phyloP scores from a whole-genome alignment of 2,113 vertebrate genomes.

The Ceyx cyanopectus region DNA sequence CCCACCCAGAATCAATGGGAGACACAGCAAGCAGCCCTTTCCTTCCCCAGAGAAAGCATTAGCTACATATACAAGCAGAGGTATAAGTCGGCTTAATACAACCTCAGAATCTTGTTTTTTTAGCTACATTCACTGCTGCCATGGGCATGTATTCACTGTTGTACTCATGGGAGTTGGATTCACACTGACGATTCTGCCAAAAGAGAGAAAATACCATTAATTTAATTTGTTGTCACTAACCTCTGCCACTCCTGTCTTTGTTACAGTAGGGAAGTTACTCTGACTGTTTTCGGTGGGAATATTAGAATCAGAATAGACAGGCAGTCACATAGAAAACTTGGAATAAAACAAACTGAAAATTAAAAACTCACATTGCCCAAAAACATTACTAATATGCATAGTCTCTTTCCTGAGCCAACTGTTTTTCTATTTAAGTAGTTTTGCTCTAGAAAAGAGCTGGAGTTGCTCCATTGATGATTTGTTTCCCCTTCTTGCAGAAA shows the following conservation, averaged over 20 bases:
- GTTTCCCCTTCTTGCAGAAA: constrained; percentile 18
- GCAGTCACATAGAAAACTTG: not conserved
- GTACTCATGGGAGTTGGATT: constrained; percentile 65
- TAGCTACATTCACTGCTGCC: constrained; percentile 79
- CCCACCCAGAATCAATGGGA: not conserved
- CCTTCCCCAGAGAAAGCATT: not conserved
- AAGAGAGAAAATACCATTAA: constrained; percentile 34
- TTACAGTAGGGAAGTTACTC: not conserved
- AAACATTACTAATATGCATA: not conserved
- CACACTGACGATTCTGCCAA: constrained; percentile 60
- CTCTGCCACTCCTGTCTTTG: not conserved
- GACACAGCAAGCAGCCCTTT: not conserved
- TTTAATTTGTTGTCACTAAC: not conserved
- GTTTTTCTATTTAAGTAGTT: not conserved
- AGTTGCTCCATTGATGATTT: constrained; percentile 25
- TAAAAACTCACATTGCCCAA: not conserved
- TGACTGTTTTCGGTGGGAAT: not conserved
- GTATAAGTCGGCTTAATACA: not conserved
- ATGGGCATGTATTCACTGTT: constrained; percentile 85
- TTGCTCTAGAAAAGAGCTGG: constrained; percentile 9
- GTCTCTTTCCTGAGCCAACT: not conserved
- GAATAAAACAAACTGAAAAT: constrained; percentile 8
- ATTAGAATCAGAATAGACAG: not conserved
- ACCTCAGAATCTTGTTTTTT: constrained; percentile 69
- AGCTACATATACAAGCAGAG: not conserved